Conservation (phyloP, 2,113 vertebrate species). For the Anoplopoma fimbria region DNA sequence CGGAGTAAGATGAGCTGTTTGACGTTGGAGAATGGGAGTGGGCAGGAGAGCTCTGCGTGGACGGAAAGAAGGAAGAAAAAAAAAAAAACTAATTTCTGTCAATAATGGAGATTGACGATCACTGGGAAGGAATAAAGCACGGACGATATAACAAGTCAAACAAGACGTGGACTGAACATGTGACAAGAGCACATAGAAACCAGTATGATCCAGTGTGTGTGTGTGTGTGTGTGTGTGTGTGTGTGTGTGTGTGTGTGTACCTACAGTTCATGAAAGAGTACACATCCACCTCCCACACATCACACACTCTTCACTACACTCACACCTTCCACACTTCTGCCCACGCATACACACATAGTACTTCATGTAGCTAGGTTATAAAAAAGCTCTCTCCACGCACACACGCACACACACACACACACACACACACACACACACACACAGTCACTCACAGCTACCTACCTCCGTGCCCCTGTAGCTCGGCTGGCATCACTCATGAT, state of each 20-base stretch:
- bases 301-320: conserved; percentile 65
- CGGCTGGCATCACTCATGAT: conserved; percentile 64
- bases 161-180: conserved; percentile 57
- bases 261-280: conserved; percentile 35
- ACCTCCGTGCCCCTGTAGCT: conserved; percentile 59
- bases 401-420: conserved; percentile 27
- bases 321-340: conserved; percentile 67
- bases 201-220: conserved; percentile 19
- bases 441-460: conserved; percentile 55
- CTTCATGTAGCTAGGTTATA: conserved; percentile 44
- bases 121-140: conserved; percentile 10
- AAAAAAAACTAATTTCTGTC: conserved; percentile 48
- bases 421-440: conserved; percentile 27
- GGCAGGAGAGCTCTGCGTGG: conserved; percentile 32
- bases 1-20: conserved; percentile 40
- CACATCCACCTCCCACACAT: conserved; percentile 63
- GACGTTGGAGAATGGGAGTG: conserved; percentile 41
- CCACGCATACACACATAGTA: conserved; percentile 64
- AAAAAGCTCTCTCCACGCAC: conserved; percentile 25
- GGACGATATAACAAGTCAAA: background rate
- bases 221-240: background rate
- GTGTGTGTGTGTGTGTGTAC: background rate
- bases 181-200: conserved; percentile 57
- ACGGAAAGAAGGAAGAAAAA: conserved; percentile 19
- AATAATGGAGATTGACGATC: conserved; percentile 36